A percentile compares a stretch with the other conserved stretches of the same genome.
These are phyloP conservation scores for Notodonta ziczac DNA, from an alignment of 2,888 invertebrate species.

Conservation along the genomic window DNA sequence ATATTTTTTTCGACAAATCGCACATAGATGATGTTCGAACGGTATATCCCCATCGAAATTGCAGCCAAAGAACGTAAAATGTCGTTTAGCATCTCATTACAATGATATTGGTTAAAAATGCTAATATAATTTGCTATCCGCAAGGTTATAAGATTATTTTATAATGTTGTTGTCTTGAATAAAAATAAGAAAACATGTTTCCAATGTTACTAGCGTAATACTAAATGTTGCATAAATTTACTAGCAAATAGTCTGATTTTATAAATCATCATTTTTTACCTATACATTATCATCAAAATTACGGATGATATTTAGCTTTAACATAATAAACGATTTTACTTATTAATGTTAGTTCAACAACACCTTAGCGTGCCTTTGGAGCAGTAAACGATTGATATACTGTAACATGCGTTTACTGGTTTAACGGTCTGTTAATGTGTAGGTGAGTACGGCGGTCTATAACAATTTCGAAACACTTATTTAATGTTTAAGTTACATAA, in stretches of 20 bases:
- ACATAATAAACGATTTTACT: too few species aligned
- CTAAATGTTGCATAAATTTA: not conserved
- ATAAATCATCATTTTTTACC: not conserved
- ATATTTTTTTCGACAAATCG: too few species aligned
- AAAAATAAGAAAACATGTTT: not conserved
- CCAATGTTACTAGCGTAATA: not conserved
- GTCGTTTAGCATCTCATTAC: not conserved
- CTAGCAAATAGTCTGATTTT: not conserved
- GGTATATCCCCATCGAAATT: not conserved
- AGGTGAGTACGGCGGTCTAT: too few species aligned
- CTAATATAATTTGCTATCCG: not conserved
- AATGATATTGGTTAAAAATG: not conserved
- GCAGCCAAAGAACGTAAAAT: not conserved
- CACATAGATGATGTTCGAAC: not conserved
- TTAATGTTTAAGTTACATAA: too few species aligned
- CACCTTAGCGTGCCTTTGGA: too few species aligned
- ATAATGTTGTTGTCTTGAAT: not conserved
- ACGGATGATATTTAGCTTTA: too few species aligned
- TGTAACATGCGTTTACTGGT: too few species aligned
- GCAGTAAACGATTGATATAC: too few species aligned
- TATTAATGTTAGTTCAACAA: too few species aligned
- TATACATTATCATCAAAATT: too few species aligned
- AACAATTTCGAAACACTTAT: too few species aligned
- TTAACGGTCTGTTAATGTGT: too few species aligned
- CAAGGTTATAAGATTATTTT: not conserved